These are phyloP conservation scores for Poecilia velifera DNA, from an alignment of 2,797 vertebrate genomes.

Conservation along the genomic window DNA sequence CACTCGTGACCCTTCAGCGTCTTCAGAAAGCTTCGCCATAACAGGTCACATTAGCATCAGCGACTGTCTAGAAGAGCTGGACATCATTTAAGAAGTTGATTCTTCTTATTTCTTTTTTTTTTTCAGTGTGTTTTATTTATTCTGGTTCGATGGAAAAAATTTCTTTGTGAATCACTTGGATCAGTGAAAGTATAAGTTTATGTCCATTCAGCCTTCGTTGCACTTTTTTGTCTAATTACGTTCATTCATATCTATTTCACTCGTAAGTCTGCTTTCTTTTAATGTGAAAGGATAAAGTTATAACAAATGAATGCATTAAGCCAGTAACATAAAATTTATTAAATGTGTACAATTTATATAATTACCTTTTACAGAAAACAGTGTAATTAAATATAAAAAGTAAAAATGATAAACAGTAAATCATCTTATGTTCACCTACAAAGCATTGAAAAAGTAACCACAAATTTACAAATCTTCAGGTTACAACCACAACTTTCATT, in stretches of 20 bases:
- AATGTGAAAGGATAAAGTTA: neutral
- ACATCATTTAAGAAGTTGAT: neutral
- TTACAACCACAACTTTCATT: neutral
- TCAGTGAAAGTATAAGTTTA: neutral
- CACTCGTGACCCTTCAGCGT: slow-evolving; percentile 59
- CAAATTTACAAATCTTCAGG: neutral
- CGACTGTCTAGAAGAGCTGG: neutral
- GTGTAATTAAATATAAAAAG: neutral
- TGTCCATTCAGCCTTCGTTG: neutral
- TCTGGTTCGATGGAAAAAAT: neutral
- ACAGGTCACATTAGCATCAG: neutral
- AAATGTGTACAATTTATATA: neutral
- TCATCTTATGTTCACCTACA: neutral
- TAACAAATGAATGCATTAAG: neutral
- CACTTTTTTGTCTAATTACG: neutral
- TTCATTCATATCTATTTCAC: neutral
- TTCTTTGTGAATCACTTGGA: neutral
- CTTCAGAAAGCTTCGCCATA: slow-evolving; percentile 51
- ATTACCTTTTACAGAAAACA: neutral
- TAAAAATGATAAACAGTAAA: neutral
- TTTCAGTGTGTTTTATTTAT: neutral
- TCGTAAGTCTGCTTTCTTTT: neutral
- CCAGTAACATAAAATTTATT: neutral
- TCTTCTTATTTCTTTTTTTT: neutral
- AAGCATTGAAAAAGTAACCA: neutral